Base-by-base conservation (phyloP, 2,113 vertebrate species). In the Deroptyus accipitrinus region DNA sequence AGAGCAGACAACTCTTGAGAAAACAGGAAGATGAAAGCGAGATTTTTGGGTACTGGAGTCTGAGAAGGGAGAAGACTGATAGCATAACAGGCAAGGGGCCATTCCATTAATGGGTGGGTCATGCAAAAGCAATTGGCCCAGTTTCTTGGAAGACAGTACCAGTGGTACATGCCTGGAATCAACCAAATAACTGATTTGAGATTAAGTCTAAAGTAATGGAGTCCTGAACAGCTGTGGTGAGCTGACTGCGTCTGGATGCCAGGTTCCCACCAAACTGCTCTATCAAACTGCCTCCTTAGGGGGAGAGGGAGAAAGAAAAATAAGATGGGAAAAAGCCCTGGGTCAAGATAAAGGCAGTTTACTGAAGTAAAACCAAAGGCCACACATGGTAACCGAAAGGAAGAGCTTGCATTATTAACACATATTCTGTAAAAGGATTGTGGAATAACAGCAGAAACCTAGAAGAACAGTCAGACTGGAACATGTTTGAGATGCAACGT, bases 1-100 rank as follows among this genome's bases (percentile, higher is more conserved):
- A 90, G 31, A 74, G 44, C 22, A 88, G 17, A 4, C 30, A 83
- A 2, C 41, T 90, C 37, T 61, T 86, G 52, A 81, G 57, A 49
- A 74, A 86, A 78, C n/a, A 86, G 41, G 33, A 83, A 57, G 41
- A 76, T 27, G 18, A 85, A 90, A 73, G 28, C 10, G 44, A 54
- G 8, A 39, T 93, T 74, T 74, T 79, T 55, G 49, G 48, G 9
- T 51, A 44, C 4, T 28, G 12, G 42, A 85, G 49, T 66, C 37
- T 77, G 28, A 89, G 46, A 70, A 88, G 13, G 19, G 83, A 80
- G 16, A 90, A 67, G 6, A 75, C 55, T 0, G 0, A 27, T 35
- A 87, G 5, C 0, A 1, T 30, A 68, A 27, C 11, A 89, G 6
- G 14, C 62, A 63, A 28, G 1, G 1, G 17, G 7, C 10, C 15